These are phyloP conservation scores for Tylochromis polylepis DNA, from an alignment of 2,113 vertebrate species.

Conservation along the genomic window DNA sequence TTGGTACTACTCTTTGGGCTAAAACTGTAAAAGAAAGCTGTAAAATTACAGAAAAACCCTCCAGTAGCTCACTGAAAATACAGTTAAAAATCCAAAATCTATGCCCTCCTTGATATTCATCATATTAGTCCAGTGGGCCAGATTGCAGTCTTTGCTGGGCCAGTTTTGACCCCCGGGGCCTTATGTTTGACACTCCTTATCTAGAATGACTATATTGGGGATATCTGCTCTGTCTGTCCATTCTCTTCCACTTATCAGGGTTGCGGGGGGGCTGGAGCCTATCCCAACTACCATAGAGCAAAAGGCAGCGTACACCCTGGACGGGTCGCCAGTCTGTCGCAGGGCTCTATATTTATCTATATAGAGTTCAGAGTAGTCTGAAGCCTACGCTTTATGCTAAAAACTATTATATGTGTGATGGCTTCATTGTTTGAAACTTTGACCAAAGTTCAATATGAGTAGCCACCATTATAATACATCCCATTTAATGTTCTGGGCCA, in stretches of 20 bases:
- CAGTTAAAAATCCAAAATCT: background rate
- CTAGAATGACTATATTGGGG: background rate
- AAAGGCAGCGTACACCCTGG: background rate
- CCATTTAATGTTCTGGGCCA: background rate
- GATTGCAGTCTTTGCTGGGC: background rate
- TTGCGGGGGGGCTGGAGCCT: background rate
- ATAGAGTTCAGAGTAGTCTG: background rate
- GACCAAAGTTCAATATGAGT: background rate
- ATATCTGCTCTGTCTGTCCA: background rate
- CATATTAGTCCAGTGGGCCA: background rate
- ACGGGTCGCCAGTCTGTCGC: accelerated
- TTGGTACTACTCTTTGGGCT: background rate
- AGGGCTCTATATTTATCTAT: background rate
- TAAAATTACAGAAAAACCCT: too few species aligned
- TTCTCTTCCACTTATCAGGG: background rate
- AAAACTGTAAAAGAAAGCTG: too few species aligned
- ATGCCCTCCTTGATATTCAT: background rate
- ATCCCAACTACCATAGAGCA: background rate
- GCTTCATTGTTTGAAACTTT: background rate
- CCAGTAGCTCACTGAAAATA: too few species aligned
- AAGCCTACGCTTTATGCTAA: background rate
- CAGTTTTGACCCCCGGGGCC: background rate
- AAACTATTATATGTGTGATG: background rate
- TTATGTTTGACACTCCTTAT: background rate
- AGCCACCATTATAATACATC: background rate